These are phyloP conservation scores for Athene cunicularia DNA, from an alignment of 2,113 vertebrate genomes.

Conservation along the genomic window DNA sequence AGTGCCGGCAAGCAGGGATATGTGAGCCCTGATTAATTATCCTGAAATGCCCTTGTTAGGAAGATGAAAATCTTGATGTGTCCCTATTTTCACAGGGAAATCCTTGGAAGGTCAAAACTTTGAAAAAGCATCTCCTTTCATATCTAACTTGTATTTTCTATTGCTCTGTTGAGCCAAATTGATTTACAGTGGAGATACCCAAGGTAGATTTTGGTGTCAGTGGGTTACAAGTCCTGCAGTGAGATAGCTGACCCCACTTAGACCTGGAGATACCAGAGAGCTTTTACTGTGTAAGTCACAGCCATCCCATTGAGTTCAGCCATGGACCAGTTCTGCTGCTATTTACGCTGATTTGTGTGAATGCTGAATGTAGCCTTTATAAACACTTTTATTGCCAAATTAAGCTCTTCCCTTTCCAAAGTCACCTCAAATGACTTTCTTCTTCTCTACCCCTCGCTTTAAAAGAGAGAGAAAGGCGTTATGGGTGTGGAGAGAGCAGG, in stretches of 20 bases:
- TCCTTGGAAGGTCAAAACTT: neutral
- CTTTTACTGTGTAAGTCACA: neutral
- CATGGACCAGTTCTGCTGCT: neutral
- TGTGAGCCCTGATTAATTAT: neutral
- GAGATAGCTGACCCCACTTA: neutral
- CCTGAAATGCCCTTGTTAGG: neutral
- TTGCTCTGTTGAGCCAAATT: neutral
- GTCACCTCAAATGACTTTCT: constrained; percentile 8
- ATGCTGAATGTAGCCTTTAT: neutral
- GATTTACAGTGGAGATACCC: neutral
- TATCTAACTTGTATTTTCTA: neutral
- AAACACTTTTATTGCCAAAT: constrained; percentile 41
- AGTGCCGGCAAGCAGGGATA: neutral
- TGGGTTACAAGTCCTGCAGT: fast-evolving
- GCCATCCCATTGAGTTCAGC: fast-evolving
- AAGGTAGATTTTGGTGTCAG: neutral
- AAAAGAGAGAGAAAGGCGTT: neutral
- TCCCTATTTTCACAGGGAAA: neutral
- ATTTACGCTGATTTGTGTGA: neutral
- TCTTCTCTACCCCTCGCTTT: neutral
- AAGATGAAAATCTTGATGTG: neutral
- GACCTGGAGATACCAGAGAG: neutral
- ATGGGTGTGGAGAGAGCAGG: neutral
- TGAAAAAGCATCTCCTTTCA: neutral
- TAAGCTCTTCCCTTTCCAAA: constrained; percentile 6